These are phyloP conservation scores for Semnornis frantzii DNA, from an alignment of 2,113 vertebrate species.

Conservation along the genomic window DNA sequence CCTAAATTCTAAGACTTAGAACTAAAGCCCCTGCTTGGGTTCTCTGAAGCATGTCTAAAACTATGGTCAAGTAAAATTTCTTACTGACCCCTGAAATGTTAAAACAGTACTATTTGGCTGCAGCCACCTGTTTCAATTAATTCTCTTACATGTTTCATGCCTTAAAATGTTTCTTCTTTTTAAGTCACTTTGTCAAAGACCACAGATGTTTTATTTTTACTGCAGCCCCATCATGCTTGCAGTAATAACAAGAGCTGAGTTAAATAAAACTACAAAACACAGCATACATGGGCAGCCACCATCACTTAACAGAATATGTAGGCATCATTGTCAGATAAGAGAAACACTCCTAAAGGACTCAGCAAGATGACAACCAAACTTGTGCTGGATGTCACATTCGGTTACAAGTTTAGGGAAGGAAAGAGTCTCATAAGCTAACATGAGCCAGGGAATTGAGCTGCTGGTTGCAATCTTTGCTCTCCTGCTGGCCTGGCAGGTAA, in stretches of 20 bases:
- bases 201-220: conserved; percentile 20
- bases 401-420: background rate
- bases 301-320: background rate
- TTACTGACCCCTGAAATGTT: background rate
- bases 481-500: background rate
- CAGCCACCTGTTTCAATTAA: conserved; percentile 48
- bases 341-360: background rate
- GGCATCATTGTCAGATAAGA: background rate
- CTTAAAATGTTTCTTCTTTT: background rate
- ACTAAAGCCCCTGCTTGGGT: background rate
- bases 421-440: background rate
- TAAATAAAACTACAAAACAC: background rate
- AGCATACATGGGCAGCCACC: background rate
- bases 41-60: conserved; percentile 4
- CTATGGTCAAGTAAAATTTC: conserved; percentile 9
- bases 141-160: background rate
- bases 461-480: background rate
- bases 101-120: background rate
- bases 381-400: background rate
- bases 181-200: background rate
- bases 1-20: background rate
- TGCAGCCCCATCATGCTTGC: background rate
- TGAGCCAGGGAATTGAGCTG: background rate
- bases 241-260: background rate
- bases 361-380: background rate